A percentile compares a stretch with the other conserved stretches of the same genome.
Conservation (phyloP, 2,113 vertebrate species). For the Zeus faber region DNA sequence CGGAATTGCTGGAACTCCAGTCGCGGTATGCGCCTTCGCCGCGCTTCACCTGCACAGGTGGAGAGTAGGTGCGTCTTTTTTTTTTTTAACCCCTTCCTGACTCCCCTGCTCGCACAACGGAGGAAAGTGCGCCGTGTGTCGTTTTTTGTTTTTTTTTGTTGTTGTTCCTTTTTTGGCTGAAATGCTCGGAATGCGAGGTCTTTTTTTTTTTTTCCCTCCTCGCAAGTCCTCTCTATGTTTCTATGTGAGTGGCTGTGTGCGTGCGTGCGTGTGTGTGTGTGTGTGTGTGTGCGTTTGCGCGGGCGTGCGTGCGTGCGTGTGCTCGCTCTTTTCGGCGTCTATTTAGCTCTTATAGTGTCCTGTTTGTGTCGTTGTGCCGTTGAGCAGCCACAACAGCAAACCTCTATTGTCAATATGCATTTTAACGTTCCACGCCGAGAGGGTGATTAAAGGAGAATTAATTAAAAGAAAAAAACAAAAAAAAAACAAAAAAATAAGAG, state of each 20-base stretch:
- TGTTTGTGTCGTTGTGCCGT: neutral
- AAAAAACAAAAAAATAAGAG: too few relatives aligned
- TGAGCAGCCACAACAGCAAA: constrained; percentile 2
- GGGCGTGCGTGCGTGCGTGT: constrained; percentile 14
- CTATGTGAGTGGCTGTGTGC: neutral
- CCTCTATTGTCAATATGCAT: constrained; percentile 19
- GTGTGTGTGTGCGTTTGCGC: neutral
- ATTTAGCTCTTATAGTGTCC: constrained; percentile 1
- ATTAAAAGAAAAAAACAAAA: constrained; percentile 13
- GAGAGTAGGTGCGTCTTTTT: constrained; percentile 56
- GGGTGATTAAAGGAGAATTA: constrained; percentile 31
- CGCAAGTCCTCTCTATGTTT: neutral
- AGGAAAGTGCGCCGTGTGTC: too few relatives aligned
- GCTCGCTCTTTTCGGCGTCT: neutral
- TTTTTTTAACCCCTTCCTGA: neutral
- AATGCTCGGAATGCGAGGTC: too few relatives aligned
- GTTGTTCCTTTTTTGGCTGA: constrained; percentile 6
- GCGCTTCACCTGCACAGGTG: constrained; percentile 85
- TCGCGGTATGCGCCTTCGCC: constrained; percentile 51
- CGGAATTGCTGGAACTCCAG: neutral
- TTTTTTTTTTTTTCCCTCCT: neutral
- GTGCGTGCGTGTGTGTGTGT: neutral
- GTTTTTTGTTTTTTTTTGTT: neutral
- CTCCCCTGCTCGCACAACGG: too few relatives aligned
- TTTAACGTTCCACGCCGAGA: constrained; percentile 14